A percentile compares a stretch with the other conserved stretches of the same genome.
Conservation (phyloP, 2,113 vertebrate species). For the Pelecanoides urinatrix region DNA sequence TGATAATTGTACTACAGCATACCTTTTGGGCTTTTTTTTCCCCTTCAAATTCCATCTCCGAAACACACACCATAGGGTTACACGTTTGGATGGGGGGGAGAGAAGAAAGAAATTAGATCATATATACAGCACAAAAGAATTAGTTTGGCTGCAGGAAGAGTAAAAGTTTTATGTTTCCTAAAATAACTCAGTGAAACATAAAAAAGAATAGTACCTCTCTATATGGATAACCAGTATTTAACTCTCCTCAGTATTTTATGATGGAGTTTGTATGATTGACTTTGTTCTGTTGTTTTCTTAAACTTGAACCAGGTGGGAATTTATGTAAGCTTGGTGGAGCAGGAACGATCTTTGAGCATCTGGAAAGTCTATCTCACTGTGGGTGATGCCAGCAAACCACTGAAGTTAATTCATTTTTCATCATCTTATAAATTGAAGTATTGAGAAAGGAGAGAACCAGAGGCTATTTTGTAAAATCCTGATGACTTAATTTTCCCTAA, state of each 20-base stretch:
- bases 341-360: not conserved
- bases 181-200: not conserved
- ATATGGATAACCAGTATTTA: not conserved
- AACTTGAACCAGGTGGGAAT: conserved; percentile 19
- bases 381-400: conserved; percentile 14
- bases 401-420: conserved; percentile 15
- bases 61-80: not conserved
- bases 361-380: not conserved
- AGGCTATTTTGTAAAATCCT: not conserved
- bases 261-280: not conserved
- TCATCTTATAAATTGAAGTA: not conserved
- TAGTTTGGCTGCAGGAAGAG: not conserved
- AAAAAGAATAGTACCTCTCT: not conserved
- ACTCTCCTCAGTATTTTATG: not conserved
- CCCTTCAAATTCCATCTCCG: not conserved
- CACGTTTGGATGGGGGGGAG: not conserved
- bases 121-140: not conserved
- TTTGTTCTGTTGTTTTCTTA: not conserved
- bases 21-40: not conserved
- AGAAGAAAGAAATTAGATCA: not conserved
- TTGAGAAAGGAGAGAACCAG: not conserved
- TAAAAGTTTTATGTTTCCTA: not conserved
- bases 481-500: not conserved
- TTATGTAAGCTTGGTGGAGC: not conserved
- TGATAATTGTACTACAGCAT: not conserved